Evolutionary conservation across 2,113 vertebrate species (phyloP).

Genomic region (Silurus glanis): DNA sequence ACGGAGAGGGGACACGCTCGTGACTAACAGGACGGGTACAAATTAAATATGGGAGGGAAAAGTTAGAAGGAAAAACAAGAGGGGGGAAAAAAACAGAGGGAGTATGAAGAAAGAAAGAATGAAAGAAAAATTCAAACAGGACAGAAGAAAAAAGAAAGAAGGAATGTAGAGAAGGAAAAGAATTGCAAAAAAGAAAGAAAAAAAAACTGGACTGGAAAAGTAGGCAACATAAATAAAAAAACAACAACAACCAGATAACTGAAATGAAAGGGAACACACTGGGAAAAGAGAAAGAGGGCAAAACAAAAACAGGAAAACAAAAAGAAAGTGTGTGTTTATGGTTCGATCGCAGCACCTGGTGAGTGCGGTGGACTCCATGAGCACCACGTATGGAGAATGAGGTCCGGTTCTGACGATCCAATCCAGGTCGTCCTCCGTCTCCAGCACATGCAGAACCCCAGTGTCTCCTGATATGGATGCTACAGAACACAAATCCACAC

Average conservation of each 20-base stretch:
- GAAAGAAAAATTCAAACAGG: neutral
- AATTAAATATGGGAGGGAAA: neutral
- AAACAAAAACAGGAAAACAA: neutral
- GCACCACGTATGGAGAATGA: constrained; percentile 85
- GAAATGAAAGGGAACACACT: no score
- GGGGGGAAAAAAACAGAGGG: no score
- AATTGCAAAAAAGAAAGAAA: neutral
- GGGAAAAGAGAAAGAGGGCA: neutral
- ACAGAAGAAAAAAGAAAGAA: neutral
- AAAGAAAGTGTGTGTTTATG: neutral
- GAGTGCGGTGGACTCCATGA: constrained; percentile 83
- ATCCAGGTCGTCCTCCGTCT: constrained; percentile 78
- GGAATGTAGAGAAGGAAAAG: neutral
- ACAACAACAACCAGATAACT: neutral
- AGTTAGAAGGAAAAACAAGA: no score
- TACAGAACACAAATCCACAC: constrained; percentile 45
- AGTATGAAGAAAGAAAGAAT: neutral
- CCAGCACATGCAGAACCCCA: constrained; percentile 87
- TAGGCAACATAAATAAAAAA: neutral
- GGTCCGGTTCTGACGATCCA: constrained; percentile 82
- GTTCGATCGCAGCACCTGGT: constrained; percentile 73
- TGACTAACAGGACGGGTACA: neutral
- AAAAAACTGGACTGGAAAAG: neutral
- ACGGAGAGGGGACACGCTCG: neutral
- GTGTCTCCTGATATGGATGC: constrained; percentile 82